These are phyloP conservation scores for Lycorma delicatula DNA, from an alignment of 1,140 invertebrate genomes.

Conservation along the genomic window DNA sequence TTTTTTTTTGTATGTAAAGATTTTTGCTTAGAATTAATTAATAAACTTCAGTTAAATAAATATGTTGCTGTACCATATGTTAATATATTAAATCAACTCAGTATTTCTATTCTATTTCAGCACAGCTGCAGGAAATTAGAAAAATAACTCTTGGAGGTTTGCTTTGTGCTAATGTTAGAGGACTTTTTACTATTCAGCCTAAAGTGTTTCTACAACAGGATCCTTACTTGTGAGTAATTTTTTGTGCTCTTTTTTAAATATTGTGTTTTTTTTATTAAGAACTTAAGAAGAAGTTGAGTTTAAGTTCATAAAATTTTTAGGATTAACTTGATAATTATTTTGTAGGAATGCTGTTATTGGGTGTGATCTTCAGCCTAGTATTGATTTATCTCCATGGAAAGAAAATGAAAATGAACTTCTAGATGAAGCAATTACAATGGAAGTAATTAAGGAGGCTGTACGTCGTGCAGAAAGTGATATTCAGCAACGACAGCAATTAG, in stretches of 20 bases:
- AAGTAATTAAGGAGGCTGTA: conserved; percentile 51
- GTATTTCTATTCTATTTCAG: conserved; percentile 36
- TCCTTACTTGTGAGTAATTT: conserved; percentile 62
- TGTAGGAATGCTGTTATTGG: conserved; percentile 65
- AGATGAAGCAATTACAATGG: conserved; percentile 38
- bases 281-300: not conserved
- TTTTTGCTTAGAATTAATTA: no score
- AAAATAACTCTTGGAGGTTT: conserved; percentile 73
- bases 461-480: conserved; percentile 65
- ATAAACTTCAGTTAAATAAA: no score
- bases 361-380: conserved; percentile 57
- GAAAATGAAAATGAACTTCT: conserved; percentile 39
- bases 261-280: not conserved
- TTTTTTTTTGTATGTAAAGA: no score
- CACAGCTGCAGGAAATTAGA: conserved; percentile 79
- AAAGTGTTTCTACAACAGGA: conserved; percentile 83
- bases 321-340: conserved; percentile 15
- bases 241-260: no score
- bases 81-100: no score
- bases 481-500: conserved; percentile 57
- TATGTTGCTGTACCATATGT: no score
- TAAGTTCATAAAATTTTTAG: not conserved
- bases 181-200: conserved; percentile 58
- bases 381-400: conserved; percentile 52
- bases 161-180: conserved; percentile 71